These are phyloP conservation scores for Sturnira hondurensis DNA, from an alignment of 2,113 vertebrate genomes.

Conservation along the genomic window DNA sequence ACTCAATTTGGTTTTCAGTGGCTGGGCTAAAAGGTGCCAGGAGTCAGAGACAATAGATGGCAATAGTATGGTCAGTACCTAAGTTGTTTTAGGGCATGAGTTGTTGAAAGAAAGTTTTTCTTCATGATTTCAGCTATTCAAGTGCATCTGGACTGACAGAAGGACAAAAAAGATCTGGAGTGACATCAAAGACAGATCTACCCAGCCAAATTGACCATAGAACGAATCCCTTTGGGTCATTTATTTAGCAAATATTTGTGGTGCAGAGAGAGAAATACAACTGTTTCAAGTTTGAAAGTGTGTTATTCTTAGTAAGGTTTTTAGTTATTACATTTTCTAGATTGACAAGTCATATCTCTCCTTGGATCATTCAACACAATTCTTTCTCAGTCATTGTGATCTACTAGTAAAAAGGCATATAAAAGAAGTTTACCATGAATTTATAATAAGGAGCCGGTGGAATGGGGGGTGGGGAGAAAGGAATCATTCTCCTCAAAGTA, in stretches of 20 bases:
- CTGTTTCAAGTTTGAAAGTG: neutral
- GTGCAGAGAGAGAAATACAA: neutral
- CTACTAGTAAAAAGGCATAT: neutral
- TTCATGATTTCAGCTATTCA: neutral
- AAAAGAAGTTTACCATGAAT: neutral
- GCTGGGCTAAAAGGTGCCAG: neutral
- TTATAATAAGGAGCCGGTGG: neutral
- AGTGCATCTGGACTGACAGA: neutral
- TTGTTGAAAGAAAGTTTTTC: neutral
- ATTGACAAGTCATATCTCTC: neutral
- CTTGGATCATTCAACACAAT: neutral
- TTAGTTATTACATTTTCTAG: neutral
- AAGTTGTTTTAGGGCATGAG: neutral
- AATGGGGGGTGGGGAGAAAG: neutral
- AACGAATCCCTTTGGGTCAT: neutral
- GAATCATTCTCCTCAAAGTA: neutral
- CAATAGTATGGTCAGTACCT: neutral
- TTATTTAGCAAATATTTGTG: neutral
- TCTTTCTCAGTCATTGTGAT: neutral
- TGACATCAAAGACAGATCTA: neutral
- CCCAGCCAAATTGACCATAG: neutral
- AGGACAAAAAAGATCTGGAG: neutral
- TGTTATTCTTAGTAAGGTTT: neutral
- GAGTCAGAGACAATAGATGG: neutral
- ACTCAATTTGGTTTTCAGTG: neutral